Evolutionary conservation across 92 coral and sea anemone species (phyloP).

Genomic region (Galaxea fascicularis): DNA sequence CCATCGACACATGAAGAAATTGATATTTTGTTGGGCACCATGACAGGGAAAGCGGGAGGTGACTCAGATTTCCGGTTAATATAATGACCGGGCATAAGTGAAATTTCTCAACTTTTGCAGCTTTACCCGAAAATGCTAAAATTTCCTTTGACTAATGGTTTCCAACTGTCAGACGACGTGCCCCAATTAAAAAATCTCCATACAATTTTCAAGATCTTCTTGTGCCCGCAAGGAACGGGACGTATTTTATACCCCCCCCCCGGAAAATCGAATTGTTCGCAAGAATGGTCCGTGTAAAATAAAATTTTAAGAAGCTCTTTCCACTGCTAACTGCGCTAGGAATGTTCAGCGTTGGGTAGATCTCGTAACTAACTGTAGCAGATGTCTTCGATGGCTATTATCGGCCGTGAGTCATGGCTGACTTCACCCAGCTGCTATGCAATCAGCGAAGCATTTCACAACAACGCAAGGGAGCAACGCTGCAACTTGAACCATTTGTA

Average conservation of each 20-base stretch:
- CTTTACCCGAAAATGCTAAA: not conserved
- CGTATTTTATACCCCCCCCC: no score
- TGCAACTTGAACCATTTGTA: not conserved
- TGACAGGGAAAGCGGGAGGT: no score
- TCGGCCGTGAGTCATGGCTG: not conserved
- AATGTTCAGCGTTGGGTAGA: not conserved
- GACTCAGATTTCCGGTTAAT: no score
- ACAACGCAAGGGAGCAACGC: not conserved
- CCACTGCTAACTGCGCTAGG: conserved; percentile 16
- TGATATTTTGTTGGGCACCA: no score
- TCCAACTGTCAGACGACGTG: not conserved
- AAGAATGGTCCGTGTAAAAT: not conserved
- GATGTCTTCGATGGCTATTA: conserved; percentile 10
- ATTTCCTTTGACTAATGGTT: not conserved
- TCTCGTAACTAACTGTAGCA: conserved; percentile 31
- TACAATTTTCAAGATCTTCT: not conserved
- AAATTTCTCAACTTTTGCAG: no score
- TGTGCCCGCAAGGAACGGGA: not conserved
- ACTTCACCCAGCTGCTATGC: conserved; percentile 30
- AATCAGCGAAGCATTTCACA: conserved; percentile 14
- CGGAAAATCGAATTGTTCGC: not conserved
- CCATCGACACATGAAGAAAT: no score
- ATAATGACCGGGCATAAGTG: no score
- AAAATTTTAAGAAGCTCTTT: conserved; percentile 1
- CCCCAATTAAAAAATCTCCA: not conserved